These are phyloP conservation scores for Drosophila flavopinicola DNA, from an alignment of 2,888 invertebrate genomes.

Conservation along the genomic window DNA sequence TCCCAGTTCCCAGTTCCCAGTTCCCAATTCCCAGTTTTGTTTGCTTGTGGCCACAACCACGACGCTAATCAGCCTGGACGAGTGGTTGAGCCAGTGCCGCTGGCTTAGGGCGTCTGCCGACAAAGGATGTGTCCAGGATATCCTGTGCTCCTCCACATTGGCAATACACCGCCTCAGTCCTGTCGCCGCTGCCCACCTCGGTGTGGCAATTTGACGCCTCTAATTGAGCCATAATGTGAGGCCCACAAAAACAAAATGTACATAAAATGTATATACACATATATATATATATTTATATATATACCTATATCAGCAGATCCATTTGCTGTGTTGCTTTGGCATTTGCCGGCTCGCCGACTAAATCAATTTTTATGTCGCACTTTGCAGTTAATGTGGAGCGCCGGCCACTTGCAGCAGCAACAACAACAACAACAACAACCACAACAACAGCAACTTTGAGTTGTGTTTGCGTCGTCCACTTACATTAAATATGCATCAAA, in stretches of 20 bases:
- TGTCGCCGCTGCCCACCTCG: background rate
- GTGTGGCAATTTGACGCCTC: slow-evolving; percentile 34
- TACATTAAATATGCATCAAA: slow-evolving; percentile 79
- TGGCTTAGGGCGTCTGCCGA: slow-evolving; percentile 39
- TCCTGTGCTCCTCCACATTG: slow-evolving; percentile 34
- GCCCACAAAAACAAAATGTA: slow-evolving; percentile 12
- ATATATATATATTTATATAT: too few species aligned
- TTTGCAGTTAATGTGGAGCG: slow-evolving; percentile 67
- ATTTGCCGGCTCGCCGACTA: slow-evolving; percentile 59
- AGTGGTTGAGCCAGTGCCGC: background rate
- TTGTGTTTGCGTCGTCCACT: slow-evolving; percentile 37
- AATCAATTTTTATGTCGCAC: slow-evolving; percentile 78
- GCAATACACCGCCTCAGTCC: background rate
- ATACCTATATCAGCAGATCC: slow-evolving; percentile 35
- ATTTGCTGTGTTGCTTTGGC: slow-evolving; percentile 49
- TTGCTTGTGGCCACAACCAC: slow-evolving; percentile 45
- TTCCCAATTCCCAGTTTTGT: too few species aligned
- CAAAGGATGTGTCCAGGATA: slow-evolving; percentile 38
- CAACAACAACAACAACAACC: slow-evolving; percentile 3
- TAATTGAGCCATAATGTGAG: slow-evolving; percentile 73
- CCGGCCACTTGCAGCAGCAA: slow-evolving; percentile 18
- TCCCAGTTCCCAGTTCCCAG: too few species aligned
- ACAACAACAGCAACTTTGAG: background rate
- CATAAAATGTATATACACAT: background rate
- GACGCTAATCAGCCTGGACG: slow-evolving; percentile 37